phyloP scores from a whole-genome alignment of 2,113 vertebrate species.

The Colossoma macropomum region DNA sequence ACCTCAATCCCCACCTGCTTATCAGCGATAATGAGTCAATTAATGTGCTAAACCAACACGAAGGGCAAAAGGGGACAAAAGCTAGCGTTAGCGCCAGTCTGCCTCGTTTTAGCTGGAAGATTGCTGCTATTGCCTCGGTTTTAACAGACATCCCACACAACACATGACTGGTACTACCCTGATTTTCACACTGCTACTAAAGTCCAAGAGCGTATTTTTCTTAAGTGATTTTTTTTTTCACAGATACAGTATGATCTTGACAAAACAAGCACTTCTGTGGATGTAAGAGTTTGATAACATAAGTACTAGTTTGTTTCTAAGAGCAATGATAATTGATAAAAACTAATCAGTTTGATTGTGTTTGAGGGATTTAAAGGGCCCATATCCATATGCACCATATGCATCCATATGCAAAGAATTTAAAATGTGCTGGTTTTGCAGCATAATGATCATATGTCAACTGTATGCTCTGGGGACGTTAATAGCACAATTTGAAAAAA shows the following conservation, averaged over 20 bases:
- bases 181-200: conserved; percentile 39
- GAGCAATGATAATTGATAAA: background rate
- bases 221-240: conserved; percentile 43
- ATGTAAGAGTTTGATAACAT: background rate
- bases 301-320: background rate
- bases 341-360: conserved; percentile 48
- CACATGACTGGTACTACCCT: conserved; percentile 48
- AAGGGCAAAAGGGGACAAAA: conserved; percentile 76
- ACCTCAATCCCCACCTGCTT: conserved; percentile 76
- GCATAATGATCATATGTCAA: too few species aligned
- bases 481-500: too few species aligned
- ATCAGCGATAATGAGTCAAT: conserved; percentile 95
- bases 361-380: background rate
- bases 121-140: conserved; percentile 27
- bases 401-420: too few species aligned
- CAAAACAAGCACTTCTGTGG: conserved; percentile 6
- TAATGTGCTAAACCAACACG: conserved; percentile 89
- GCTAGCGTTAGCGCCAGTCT: conserved; percentile 22
- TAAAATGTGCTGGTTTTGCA: too few species aligned
- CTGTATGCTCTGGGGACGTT: too few species aligned
- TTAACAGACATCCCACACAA: conserved; percentile 46
- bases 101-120: conserved; percentile 36
- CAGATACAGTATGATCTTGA: conserved; percentile 34
- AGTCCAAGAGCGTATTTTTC: conserved; percentile 35
- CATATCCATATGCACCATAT: background rate